These are phyloP conservation scores for Lutjanus campechanus DNA, from an alignment of 2,797 vertebrate genomes.

Conservation along the genomic window DNA sequence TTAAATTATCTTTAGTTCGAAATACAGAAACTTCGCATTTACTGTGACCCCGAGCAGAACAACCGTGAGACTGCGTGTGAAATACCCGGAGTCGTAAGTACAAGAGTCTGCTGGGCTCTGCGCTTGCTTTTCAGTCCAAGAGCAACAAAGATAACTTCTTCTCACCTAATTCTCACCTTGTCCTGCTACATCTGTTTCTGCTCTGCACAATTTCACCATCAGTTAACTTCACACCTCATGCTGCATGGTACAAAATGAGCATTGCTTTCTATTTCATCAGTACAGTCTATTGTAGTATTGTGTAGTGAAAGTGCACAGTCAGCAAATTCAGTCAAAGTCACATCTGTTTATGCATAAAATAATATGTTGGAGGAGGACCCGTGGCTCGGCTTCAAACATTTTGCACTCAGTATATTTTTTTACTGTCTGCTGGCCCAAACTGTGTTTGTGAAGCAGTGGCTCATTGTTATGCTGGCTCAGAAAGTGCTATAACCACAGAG, in stretches of 20 bases:
- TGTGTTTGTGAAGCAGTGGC: conserved; percentile 64
- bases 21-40: conserved; percentile 96
- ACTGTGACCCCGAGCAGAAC: conserved; percentile 98
- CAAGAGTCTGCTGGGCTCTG: conserved; percentile 6
- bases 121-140: conserved; percentile 31
- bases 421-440: conserved; percentile 50
- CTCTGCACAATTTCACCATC: conserved; percentile 37
- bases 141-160: conserved; percentile 43
- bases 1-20: conserved; percentile 89
- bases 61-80: conserved; percentile 95
- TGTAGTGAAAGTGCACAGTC: conserved; percentile 41
- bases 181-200: conserved; percentile 53
- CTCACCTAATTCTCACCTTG: conserved; percentile 56
- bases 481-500: conserved; percentile 59
- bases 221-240: conserved; percentile 21
- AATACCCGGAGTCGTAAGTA: conserved; percentile 97
- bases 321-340: conserved; percentile 50
- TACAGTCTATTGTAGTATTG: conserved; percentile 4
- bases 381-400: conserved; percentile 56
- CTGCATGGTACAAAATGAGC: neutral
- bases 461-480: conserved; percentile 60
- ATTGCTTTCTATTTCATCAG: conserved; percentile 21
- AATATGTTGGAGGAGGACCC: conserved; percentile 51
- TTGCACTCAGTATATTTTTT: conserved; percentile 54
- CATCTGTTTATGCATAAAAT: conserved; percentile 60